Evolutionary conservation across 2,888 invertebrate genomes (phyloP).

Genomic region (Agriotes lineatus): DNA sequence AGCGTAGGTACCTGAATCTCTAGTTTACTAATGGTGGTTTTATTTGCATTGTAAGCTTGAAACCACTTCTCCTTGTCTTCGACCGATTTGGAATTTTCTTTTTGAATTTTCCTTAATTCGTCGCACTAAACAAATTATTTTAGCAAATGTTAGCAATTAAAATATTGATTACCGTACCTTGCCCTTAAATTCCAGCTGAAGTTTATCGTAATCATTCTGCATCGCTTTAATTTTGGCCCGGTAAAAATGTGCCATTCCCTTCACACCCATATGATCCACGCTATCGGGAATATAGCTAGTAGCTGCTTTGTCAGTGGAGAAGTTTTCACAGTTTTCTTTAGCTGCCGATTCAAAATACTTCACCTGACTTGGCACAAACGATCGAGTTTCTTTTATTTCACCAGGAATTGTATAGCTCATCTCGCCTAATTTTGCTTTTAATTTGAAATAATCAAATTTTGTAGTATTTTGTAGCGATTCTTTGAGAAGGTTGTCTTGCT

Average conservation of each 20-base stretch:
- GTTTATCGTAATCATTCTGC: constrained; percentile 57
- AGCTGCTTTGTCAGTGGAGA: constrained; percentile 11
- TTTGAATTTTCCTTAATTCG: constrained; percentile 60
- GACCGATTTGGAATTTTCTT: constrained; percentile 55
- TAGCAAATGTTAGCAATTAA: no score
- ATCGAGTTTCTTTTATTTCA: neutral
- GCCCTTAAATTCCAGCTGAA: constrained; percentile 57
- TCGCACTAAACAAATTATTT: constrained; percentile 54
- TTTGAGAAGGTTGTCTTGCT: constrained; percentile 56
- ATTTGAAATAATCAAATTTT: neutral
- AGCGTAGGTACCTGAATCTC: constrained; percentile 60
- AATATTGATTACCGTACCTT: constrained; percentile 54
- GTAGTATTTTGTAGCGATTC: constrained; percentile 42
- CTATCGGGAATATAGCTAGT: constrained; percentile 48
- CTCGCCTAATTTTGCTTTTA: neutral
- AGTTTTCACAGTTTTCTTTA: constrained; percentile 28
- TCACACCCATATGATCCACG: constrained; percentile 58
- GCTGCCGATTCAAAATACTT: neutral
- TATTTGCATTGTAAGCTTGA: constrained; percentile 55
- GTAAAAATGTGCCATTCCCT: constrained; percentile 59
- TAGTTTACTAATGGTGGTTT: constrained; percentile 58
- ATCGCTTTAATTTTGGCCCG: constrained; percentile 60
- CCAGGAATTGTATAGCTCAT: neutral
- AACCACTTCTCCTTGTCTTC: constrained; percentile 65
- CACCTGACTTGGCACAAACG: no score